Conservation (phyloP, 2,888 invertebrate species). For the Hetaerina titia region DNA sequence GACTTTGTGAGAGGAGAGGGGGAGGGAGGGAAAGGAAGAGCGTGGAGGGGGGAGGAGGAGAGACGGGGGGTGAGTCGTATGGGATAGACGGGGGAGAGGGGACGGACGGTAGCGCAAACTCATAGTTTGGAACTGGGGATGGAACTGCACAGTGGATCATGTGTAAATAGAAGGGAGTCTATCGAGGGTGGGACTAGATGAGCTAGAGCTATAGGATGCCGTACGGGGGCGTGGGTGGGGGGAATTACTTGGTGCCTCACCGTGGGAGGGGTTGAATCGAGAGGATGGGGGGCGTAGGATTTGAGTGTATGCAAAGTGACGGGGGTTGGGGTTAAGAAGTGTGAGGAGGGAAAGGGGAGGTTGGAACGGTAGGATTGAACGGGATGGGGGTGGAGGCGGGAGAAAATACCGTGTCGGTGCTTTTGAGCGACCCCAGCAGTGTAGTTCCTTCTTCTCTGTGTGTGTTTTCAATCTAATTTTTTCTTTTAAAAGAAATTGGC, state of each 20-base stretch:
- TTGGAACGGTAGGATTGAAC: neutral
- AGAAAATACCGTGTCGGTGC: neutral
- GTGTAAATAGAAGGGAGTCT: neutral
- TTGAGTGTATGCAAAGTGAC: neutral
- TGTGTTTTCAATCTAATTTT: neutral
- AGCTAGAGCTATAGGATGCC: neutral
- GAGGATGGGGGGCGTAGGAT: neutral
- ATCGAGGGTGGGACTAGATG: neutral
- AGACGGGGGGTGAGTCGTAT: neutral
- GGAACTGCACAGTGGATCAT: neutral
- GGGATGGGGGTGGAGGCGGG: neutral
- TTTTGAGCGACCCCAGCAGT: neutral
- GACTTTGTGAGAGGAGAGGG: too few relatives aligned
- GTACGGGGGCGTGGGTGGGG: neutral
- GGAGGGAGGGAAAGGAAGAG: neutral
- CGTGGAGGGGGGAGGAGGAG: neutral
- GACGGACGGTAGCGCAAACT: neutral
- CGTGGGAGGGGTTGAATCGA: neutral
- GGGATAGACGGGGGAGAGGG: neutral
- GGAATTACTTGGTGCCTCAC: neutral
- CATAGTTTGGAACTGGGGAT: too few relatives aligned
- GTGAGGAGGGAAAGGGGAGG: neutral
- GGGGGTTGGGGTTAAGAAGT: neutral
- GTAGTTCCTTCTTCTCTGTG: neutral
- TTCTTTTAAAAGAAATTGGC: conserved; percentile 19